These are phyloP conservation scores for Oxytorus armatus DNA, from an alignment of 2,888 invertebrate species.

Conservation along the genomic window DNA sequence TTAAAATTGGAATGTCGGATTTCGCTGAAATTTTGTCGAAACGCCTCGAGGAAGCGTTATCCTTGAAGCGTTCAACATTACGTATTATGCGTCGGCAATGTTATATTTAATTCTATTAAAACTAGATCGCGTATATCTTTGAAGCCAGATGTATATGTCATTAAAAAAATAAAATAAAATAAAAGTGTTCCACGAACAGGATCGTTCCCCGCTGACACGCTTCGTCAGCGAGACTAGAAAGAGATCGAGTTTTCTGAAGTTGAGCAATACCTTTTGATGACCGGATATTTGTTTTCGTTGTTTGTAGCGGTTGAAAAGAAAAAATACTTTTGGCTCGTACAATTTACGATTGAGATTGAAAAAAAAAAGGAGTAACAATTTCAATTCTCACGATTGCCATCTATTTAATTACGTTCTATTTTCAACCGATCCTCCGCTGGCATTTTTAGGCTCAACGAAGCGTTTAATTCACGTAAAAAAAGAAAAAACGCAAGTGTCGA, in stretches of 20 bases:
- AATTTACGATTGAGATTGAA: background rate
- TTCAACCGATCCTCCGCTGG: background rate
- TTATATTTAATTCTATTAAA: slow-evolving; percentile 13
- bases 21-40: background rate
- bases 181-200: slow-evolving; percentile 35
- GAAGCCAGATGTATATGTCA: background rate
- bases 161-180: too few relatives aligned
- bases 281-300: slow-evolving; percentile 39
- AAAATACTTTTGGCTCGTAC: background rate
- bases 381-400: background rate
- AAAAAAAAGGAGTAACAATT: background rate
- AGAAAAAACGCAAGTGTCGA: slow-evolving; percentile 3
- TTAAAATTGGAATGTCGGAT: too few relatives aligned
- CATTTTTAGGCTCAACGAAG: slow-evolving; percentile 21
- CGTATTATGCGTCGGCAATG: slow-evolving; percentile 2
- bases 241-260: slow-evolving; percentile 33
- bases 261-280: slow-evolving; percentile 41
- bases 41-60: slow-evolving; percentile 11
- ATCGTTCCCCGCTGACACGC: slow-evolving; percentile 50
- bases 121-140: slow-evolving; percentile 8
- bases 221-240: slow-evolving; percentile 20
- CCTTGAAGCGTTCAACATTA: slow-evolving; percentile 11
- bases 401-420: background rate
- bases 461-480: slow-evolving; percentile 35
- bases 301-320: background rate